Evolutionary conservation across 2,888 invertebrate genomes (phyloP), one percentile per base, ranked within the genome.

Genomic region (Sicus ferrugineus): DNA sequence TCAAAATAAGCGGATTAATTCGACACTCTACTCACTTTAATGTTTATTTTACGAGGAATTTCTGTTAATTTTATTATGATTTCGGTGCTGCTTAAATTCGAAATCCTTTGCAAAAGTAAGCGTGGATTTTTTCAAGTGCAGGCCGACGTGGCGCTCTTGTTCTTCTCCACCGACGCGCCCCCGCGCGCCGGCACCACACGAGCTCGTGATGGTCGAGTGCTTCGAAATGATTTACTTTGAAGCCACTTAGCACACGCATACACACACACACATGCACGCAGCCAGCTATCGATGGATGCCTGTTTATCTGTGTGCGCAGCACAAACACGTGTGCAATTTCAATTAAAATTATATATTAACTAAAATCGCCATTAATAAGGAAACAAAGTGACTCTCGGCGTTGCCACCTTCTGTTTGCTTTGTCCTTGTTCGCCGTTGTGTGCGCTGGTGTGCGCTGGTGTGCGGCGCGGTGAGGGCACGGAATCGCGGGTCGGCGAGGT

Each of bases 291-390:
- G 9, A 42, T 42, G 38, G 11, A 42, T 1, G 42, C n/a, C 14
- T n/a, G n/a, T 72, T 71, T 75, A 70, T 72, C 69, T 73, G 73
- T 70, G 75, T 74, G 75, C 76, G 76, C 73, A 74, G 26, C 46
- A 26, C 46, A 48, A 38, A 38, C 42, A 54, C 46, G 46, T 65
- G 62, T 67, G n/a, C 30, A 28, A 48, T 67, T 59, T 66, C 56
- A 66, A 66, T 56, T 56, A 66, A 56, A 56, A 66, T n/a, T n/a
- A 38, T 30, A 56, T 42, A 28, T 56, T 54, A 28, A 34, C 38
- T 19, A 23, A 56, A 66, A 56, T 56, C 16, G 19, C 31, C 30
- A 64, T 31, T 19, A 30, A 64, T 21, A 48, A 30, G 30, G 14
- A 19, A 31, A 50, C 30, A 19, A 46, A 21, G 48, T 9, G 48